phyloP scores from a whole-genome alignment of 2,888 invertebrate genomes.

The Merodon equestris region DNA sequence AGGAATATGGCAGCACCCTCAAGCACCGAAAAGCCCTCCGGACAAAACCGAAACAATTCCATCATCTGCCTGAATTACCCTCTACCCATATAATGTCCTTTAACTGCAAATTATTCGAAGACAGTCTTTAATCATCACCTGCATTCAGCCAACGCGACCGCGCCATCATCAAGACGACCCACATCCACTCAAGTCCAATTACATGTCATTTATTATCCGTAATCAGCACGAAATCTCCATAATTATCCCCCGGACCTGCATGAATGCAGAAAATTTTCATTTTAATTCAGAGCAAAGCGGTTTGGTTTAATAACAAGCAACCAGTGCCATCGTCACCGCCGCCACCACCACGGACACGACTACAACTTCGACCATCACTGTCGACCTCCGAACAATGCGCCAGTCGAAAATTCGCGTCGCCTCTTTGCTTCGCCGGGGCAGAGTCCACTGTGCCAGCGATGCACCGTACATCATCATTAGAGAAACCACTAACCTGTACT shows the following conservation, averaged over 20 bases:
- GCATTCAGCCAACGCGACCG: conserved; percentile 11
- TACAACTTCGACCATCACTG: neutral
- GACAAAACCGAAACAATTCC: too few relatives aligned
- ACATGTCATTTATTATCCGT: conserved; percentile 67
- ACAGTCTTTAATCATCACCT: conserved; percentile 45
- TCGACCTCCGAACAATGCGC: conserved; percentile 24
- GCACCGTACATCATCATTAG: conserved; percentile 58
- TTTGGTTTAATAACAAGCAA: conserved; percentile 39
- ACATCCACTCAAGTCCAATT: conserved; percentile 57
- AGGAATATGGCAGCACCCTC: too few relatives aligned
- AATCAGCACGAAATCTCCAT: conserved; percentile 67
- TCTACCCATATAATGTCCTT: conserved; percentile 3
- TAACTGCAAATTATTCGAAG: conserved; percentile 38
- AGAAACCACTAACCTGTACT: conserved; percentile 8
- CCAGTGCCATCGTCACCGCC: conserved; percentile 13
- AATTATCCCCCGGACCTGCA: conserved; percentile 53
- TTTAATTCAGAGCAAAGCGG: conserved; percentile 51
- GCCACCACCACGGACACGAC: neutral
- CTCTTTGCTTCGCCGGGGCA: conserved; percentile 1
- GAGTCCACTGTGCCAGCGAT: too few relatives aligned
- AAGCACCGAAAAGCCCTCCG: too few relatives aligned
- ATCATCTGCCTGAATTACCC: conserved; percentile 1
- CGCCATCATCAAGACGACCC: conserved; percentile 28
- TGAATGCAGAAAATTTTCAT: conserved; percentile 45
- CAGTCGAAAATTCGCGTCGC: conserved; percentile 34